Percentiles rank a stretch among this genome's conserved stretches.
Conservation (phyloP, 2,797 vertebrate species). For the Rhyacichthys aspro region DNA sequence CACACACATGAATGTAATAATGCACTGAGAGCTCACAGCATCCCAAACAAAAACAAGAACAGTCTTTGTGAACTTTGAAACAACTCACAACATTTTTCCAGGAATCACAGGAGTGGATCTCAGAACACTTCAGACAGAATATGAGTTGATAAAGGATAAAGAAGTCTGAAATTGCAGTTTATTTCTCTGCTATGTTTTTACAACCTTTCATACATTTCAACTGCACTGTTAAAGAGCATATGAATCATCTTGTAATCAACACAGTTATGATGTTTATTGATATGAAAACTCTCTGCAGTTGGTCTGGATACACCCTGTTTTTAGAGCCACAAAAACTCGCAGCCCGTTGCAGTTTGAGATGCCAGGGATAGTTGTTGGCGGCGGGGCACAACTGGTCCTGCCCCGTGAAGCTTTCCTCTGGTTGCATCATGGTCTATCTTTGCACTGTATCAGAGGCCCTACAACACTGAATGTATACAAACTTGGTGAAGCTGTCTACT, state of each 20-base stretch:
- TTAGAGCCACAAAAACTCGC: constrained; percentile 4
- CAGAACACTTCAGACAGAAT: too few relatives aligned
- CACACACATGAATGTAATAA: too few relatives aligned
- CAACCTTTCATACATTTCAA: background rate
- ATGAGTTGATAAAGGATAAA: constrained; percentile 1
- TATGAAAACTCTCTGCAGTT: constrained; percentile 17
- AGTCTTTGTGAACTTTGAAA: constrained; percentile 17
- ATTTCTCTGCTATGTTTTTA: background rate
- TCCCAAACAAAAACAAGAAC: constrained; percentile 6
- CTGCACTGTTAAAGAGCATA: background rate
- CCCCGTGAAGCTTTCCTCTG: constrained; percentile 56
- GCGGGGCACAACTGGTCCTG: constrained; percentile 28
- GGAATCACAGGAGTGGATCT: constrained; percentile 15
- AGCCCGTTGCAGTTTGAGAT: constrained; percentile 35
- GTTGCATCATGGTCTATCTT: constrained; percentile 70
- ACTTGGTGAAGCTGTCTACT: constrained; percentile 5
- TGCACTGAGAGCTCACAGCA: background rate
- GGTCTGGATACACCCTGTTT: constrained; percentile 13
- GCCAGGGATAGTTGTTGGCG: constrained; percentile 24
- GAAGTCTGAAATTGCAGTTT: constrained; percentile 10
- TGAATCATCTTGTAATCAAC: background rate
- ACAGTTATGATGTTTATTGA: background rate
- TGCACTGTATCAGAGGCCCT: constrained; percentile 34
- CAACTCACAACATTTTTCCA: constrained; percentile 9
- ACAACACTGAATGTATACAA: constrained; percentile 52